These are phyloP conservation scores for Rotaria macrura DNA, from an alignment of 2,888 invertebrate species.

Conservation along the genomic window DNA sequence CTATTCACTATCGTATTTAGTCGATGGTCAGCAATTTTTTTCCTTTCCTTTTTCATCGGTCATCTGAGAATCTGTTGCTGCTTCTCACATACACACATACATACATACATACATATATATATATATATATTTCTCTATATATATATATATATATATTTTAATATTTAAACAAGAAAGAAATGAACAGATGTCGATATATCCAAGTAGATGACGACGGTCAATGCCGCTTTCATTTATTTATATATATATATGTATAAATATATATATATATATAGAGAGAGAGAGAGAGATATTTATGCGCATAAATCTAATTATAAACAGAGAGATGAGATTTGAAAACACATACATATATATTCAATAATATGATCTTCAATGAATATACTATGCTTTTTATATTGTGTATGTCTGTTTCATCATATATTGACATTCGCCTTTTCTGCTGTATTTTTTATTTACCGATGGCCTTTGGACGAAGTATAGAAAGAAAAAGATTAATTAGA, in stretches of 20 bases:
- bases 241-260: not conserved
- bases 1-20: not conserved
- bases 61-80: not conserved
- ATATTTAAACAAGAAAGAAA: constrained; percentile 3
- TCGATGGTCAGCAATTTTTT: not conserved
- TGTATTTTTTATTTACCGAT: not conserved
- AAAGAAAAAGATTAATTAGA: constrained; percentile 13
- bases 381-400: not conserved
- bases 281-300: not conserved
- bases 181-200: not conserved
- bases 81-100: not conserved
- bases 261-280: not conserved
- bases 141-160: not conserved
- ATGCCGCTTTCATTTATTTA: not conserved
- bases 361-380: constrained; percentile 11
- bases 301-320: constrained; percentile 12
- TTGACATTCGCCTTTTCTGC: constrained; percentile 15
- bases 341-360: constrained; percentile 6
- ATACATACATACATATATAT: not conserved
- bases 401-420: not conserved
- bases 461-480: not conserved
- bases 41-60: constrained; percentile 1
- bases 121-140: not conserved
- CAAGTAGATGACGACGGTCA: not conserved
- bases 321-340: constrained; percentile 6